Base-by-base conservation (phyloP, 2,888 invertebrate genomes). In the Sinelater perroti region DNA sequence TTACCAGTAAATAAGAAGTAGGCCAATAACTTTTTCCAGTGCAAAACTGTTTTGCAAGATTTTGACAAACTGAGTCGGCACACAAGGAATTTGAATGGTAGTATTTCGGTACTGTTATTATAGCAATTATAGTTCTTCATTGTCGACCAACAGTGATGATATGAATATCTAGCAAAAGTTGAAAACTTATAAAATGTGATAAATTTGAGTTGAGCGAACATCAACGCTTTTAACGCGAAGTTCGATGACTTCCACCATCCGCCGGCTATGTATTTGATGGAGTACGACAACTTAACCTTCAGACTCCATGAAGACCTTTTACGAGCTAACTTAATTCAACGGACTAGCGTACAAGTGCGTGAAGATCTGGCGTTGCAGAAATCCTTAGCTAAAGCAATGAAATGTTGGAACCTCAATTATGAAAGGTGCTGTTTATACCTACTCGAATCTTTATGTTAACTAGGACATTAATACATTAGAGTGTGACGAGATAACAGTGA, bases 191-290 rank as follows among this genome's bases (percentile, higher is more conserved):
- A 93, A 80, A 93, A 88, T 80, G 91, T 97, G 75, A 96, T 97
- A 77, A 88, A 90, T 78, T 87, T 97, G 74, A 97, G 95, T 61
- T 88, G 94, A 72, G 91, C 93, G 79, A 95, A 96, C 81, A 91
- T 97, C 73, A 95, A 97, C 78, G 93, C 93, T 67, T 81, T 97
- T 72, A 96, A 95, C 82, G 94, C 90, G 49, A 90, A 90, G 77
- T 96, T 97, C 78, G 95, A 95, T 67, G 91, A 90, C 75, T 89
- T 94, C 74, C 91, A 92, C 79, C 91, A 95, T 77, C 96, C 97
- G 51, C 96, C 97, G 62, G 86, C 93, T 51, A 88, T 97, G 81
- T 97, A 96, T 80, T 81, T 97, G 66, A 88, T 88, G 69, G 97
- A 97, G 80, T 97, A 96, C 79, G 91, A 94, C 68, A 95, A 96